phyloP scores from a whole-genome alignment of 2,113 vertebrate species.

The Apteryx owenii region DNA sequence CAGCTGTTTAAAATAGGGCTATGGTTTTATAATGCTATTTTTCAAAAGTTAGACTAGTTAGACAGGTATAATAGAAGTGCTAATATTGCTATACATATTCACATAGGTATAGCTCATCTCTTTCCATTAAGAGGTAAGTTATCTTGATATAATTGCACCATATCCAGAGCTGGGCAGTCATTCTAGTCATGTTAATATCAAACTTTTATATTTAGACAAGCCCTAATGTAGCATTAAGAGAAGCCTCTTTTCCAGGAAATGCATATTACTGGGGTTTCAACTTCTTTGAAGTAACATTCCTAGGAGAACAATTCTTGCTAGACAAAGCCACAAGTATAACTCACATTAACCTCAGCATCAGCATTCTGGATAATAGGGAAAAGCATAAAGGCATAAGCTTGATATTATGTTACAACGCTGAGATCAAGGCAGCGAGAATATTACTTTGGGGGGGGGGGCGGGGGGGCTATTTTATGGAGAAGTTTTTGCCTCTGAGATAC shows the following conservation, averaged over 20 bases:
- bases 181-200: neutral
- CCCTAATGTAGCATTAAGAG: neutral
- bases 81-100: neutral
- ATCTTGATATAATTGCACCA: neutral
- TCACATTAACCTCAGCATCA: neutral
- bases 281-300: neutral
- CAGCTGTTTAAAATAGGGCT: neutral
- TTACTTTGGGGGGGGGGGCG: neutral
- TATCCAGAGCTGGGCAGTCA: neutral
- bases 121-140: neutral
- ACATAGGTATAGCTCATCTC: neutral
- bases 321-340: neutral
- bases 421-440: neutral
- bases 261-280: neutral
- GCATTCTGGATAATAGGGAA: neutral
- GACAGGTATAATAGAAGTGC: neutral
- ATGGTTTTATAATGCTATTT: neutral
- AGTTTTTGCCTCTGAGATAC: neutral
- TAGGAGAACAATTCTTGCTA: neutral
- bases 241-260: slow-evolving; percentile 13
- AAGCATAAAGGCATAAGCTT: neutral
- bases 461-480: neutral
- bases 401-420: neutral
- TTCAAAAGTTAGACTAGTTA: neutral
- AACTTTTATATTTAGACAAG: neutral